Conservation (phyloP, 2,797 vertebrate genomes). For the Anabacerthia variegaticeps region DNA sequence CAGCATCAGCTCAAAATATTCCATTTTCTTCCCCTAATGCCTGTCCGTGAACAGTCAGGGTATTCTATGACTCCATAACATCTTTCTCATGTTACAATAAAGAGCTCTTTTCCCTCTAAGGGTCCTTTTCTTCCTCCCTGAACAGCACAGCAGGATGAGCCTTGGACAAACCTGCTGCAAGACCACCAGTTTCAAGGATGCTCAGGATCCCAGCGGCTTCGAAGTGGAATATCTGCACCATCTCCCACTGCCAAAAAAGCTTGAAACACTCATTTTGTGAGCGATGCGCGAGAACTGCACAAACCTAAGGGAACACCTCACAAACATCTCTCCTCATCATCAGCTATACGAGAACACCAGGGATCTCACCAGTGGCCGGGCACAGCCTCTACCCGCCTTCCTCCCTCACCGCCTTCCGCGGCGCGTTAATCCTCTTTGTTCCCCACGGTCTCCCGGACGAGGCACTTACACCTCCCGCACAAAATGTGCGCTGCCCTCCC, state of each 20-base stretch:
- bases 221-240: accelerated
- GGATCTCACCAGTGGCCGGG: accelerated
- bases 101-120: accelerated
- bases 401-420: no score
- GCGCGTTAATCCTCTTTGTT: not conserved
- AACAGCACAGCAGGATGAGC: not conserved
- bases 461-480: no score
- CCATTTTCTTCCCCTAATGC: not conserved
- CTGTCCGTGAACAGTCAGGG: not conserved
- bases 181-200: not conserved
- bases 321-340: accelerated
- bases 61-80: accelerated
- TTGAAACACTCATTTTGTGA: accelerated
- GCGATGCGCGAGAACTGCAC: accelerated
- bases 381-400: accelerated
- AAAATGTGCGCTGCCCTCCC: not conserved
- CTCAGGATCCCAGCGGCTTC: not conserved
- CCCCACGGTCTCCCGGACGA: no score
- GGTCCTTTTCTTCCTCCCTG: not conserved
- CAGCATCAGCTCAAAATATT: not conserved
- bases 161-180: not conserved
- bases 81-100: accelerated
- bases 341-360: not conserved
- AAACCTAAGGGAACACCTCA: not conserved
- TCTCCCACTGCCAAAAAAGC: not conserved